phyloP scores from a whole-genome alignment of 2,797 vertebrate genomes.

The Holocentrus rufus region DNA sequence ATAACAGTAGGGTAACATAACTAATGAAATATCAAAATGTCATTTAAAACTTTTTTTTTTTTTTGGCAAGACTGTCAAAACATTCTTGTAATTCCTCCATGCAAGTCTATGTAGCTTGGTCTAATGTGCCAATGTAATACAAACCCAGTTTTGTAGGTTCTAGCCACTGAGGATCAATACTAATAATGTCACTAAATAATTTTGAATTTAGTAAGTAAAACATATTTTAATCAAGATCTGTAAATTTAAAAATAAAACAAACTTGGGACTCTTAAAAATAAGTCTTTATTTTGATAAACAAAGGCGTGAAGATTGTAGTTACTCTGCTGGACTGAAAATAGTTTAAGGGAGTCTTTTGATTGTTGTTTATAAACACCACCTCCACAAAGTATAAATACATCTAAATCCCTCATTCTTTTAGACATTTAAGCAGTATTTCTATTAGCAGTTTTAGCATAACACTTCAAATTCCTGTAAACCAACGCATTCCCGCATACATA shows the following conservation, averaged over 20 bases:
- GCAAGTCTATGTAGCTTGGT: too few relatives aligned
- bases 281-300: slow-evolving; percentile 85
- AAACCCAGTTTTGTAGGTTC: too few relatives aligned
- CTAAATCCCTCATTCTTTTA: slow-evolving; percentile 76
- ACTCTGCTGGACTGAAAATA: slow-evolving; percentile 74
- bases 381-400: slow-evolving; percentile 84
- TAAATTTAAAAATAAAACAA: neutral
- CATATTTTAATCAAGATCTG: neutral
- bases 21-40: too few relatives aligned
- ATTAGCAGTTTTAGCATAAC: slow-evolving; percentile 70
- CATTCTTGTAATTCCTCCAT: too few relatives aligned
- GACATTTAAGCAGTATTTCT: slow-evolving; percentile 72
- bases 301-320: slow-evolving; percentile 76
- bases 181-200: too few relatives aligned
- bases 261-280: slow-evolving; percentile 79
- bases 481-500: slow-evolving; percentile 53
- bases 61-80: too few relatives aligned
- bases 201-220: neutral
- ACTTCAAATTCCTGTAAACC: slow-evolving; percentile 75
- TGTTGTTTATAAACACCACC: slow-evolving; percentile 81
- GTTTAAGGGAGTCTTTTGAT: slow-evolving; percentile 64
- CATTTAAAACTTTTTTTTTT: too few relatives aligned
- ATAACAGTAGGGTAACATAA: too few relatives aligned
- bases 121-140: too few relatives aligned
- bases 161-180: too few relatives aligned